Conservation (phyloP, 2,113 vertebrate genomes). For the Delphinus delphis region DNA sequence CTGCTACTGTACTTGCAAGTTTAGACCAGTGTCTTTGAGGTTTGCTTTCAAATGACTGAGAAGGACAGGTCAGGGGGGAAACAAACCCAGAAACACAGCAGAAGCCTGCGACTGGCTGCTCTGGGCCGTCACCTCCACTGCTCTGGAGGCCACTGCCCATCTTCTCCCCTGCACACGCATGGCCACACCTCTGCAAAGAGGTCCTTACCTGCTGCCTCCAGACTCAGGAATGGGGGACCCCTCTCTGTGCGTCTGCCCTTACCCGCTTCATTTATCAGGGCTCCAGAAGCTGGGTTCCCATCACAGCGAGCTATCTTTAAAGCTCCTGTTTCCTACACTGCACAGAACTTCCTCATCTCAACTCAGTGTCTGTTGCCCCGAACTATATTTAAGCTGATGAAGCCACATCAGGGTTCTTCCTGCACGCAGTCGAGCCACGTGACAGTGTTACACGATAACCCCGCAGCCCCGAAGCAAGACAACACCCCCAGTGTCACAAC, state of each 20-base stretch:
- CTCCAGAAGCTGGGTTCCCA: not conserved
- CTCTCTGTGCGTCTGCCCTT: not conserved
- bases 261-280: conserved; percentile 7
- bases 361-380: conserved; percentile 15
- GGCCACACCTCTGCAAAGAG: not conserved
- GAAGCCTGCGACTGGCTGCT: not conserved
- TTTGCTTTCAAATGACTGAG: not conserved
- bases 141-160: not conserved
- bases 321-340: conserved; percentile 46
- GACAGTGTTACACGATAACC: conserved; percentile 60
- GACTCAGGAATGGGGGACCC: not conserved
- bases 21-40: not conserved
- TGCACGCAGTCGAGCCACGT: conserved; percentile 44
- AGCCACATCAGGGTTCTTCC: conserved; percentile 36
- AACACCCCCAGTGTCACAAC: conserved; percentile 65
- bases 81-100: not conserved
- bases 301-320: conserved; percentile 57
- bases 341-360: conserved; percentile 56
- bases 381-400: conserved; percentile 68
- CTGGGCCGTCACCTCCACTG: not conserved
- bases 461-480: conserved; percentile 62
- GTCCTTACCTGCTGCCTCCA: not conserved
- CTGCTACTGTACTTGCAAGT: not conserved
- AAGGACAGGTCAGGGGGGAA: not conserved
- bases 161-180: not conserved